Evolutionary conservation across 2,113 vertebrate genomes (phyloP).

Genomic region (Proterorhinus semilunaris): DNA sequence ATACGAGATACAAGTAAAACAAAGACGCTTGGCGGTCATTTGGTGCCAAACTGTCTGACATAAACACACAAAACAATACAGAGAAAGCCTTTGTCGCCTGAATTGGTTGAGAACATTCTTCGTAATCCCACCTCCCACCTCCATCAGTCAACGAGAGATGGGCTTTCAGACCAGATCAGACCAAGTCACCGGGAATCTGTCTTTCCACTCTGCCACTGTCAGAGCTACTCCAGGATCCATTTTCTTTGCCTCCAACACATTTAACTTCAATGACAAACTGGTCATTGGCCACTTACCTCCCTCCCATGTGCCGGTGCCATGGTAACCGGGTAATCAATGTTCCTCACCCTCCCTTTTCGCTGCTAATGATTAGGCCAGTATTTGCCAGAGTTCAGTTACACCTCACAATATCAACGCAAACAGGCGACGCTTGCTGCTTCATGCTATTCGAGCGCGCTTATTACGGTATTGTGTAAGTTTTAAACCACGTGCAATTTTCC

Average conservation of each 20-base stretch:
- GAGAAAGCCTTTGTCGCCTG: background rate
- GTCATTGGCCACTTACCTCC: background rate
- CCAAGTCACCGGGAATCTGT: background rate
- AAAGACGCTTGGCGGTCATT: background rate
- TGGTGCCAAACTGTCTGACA: background rate
- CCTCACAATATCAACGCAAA: background rate
- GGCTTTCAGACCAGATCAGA: background rate
- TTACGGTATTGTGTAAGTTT: too few relatives aligned
- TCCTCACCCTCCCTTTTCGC: background rate
- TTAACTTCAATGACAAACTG: constrained; percentile 3
- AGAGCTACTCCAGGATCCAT: background rate
- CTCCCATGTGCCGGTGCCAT: background rate
- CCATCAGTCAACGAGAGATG: background rate
- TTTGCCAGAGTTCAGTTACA: background rate
- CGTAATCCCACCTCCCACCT: background rate
- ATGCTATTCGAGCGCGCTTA: too few relatives aligned
- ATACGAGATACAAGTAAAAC: too few relatives aligned
- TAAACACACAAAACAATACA: background rate
- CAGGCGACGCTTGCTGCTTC: too few relatives aligned
- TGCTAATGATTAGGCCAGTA: background rate
- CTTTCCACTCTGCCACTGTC: background rate
- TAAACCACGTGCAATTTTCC: too few relatives aligned
- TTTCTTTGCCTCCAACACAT: background rate
- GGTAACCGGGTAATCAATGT: constrained; percentile 6
- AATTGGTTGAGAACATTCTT: background rate